Evolutionary conservation across 2,888 invertebrate genomes (phyloP).

Genomic region (Desoria tigrina): DNA sequence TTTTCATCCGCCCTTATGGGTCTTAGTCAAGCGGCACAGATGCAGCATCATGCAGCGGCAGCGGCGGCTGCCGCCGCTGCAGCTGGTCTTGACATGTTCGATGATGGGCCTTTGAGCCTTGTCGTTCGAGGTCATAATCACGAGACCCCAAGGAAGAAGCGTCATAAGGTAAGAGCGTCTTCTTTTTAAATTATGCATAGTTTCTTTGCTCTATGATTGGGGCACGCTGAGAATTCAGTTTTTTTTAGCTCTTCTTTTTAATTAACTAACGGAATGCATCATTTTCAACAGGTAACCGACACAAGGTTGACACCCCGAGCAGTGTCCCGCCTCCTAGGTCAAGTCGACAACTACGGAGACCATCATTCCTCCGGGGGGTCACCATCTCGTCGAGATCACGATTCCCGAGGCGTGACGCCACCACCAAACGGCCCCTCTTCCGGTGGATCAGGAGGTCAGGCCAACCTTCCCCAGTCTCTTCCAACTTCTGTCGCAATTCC

Average conservation of each 20-base stretch:
- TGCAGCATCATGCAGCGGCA: slow-evolving; percentile 38
- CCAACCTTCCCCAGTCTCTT: slow-evolving; percentile 62
- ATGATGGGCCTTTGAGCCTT: slow-evolving; percentile 89
- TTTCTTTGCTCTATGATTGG: neutral
- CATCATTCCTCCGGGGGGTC: slow-evolving; percentile 13
- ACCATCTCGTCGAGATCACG: slow-evolving; percentile 54
- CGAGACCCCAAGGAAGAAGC: slow-evolving; percentile 91
- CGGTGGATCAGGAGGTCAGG: slow-evolving; percentile 76
- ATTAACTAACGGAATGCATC: neutral
- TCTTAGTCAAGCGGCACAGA: slow-evolving; percentile 47
- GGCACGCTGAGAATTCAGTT: neutral
- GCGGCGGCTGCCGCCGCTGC: slow-evolving; percentile 57
- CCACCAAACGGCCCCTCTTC: slow-evolving; percentile 55
- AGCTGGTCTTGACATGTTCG: slow-evolving; percentile 61
- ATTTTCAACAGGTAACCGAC: slow-evolving; percentile 70
- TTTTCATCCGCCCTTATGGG: slow-evolving; percentile 55
- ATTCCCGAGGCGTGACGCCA: slow-evolving; percentile 56
- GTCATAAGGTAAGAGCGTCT: slow-evolving; percentile 72
- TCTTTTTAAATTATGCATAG: neutral
- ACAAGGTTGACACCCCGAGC: slow-evolving; percentile 88
- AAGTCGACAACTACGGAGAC: slow-evolving; percentile 58
- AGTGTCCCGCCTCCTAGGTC: slow-evolving; percentile 80
- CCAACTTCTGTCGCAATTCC: slow-evolving; percentile 96
- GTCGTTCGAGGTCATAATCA: slow-evolving; percentile 60
- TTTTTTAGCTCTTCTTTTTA: neutral